Evolutionary conservation across 2,888 invertebrate genomes (phyloP).

Genomic region (Hyposoter dolosus): DNA sequence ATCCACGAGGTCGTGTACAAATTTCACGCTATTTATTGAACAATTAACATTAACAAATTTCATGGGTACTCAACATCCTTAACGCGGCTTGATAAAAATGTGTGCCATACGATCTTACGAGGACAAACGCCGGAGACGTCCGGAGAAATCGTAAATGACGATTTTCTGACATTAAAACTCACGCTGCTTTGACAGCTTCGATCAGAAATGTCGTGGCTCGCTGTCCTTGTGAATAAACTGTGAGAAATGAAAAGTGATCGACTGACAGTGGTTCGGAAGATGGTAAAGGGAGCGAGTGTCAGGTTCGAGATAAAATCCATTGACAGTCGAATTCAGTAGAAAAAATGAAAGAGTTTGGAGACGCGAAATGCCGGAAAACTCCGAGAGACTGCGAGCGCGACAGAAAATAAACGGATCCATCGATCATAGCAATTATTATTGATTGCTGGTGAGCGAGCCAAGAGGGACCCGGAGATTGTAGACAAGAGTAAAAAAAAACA

Average conservation of each 20-base stretch:
- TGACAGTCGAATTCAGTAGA: not conserved
- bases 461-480: conserved; percentile 26
- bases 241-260: not conserved
- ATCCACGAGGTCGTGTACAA: too few relatives aligned
- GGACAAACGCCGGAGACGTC: too few relatives aligned
- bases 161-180: not conserved
- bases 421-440: conserved; percentile 64
- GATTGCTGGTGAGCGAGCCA: conserved; percentile 12
- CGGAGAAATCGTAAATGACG: too few relatives aligned
- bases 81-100: too few relatives aligned
- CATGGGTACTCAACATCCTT: too few relatives aligned
- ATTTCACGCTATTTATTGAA: too few relatives aligned
- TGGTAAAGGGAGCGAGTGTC: not conserved
- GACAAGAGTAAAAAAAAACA: conserved; percentile 29
- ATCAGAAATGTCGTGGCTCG: not conserved
- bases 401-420: conserved; percentile 37
- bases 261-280: not conserved
- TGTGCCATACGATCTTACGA: too few relatives aligned
- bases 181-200: not conserved
- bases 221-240: not conserved
- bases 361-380: not conserved
- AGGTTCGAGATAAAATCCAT: not conserved
- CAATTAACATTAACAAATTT: too few relatives aligned
- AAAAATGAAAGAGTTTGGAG: not conserved
- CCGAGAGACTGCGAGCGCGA: not conserved